phyloP scores from a whole-genome alignment of 2,888 invertebrate species.

The Troides aeacus region DNA sequence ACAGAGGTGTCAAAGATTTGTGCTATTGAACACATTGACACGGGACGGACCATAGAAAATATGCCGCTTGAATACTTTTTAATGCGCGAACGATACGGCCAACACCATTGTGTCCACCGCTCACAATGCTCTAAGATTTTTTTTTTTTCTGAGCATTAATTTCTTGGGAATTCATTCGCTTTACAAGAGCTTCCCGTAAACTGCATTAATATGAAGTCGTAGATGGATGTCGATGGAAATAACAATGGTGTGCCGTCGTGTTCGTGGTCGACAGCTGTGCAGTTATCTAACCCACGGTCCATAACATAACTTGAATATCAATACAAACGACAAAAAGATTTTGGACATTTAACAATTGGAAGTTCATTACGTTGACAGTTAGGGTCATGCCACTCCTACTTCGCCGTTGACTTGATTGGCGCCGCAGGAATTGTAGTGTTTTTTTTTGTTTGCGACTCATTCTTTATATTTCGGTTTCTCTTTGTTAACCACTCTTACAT shows the following conservation, averaged over 20 bases:
- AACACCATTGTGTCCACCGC: constrained; percentile 63
- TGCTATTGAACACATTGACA: constrained; percentile 61
- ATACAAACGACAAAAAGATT: constrained; percentile 64
- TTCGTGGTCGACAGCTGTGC: constrained; percentile 74
- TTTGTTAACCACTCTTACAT: constrained; percentile 63
- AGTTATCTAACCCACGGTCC: constrained; percentile 55
- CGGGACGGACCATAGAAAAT: constrained; percentile 61
- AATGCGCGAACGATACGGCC: constrained; percentile 79
- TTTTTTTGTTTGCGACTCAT: constrained; percentile 50
- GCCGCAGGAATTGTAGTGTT: constrained; percentile 50
- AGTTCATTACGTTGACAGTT: constrained; percentile 62
- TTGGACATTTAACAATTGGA: constrained; percentile 64
- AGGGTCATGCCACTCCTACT: constrained; percentile 63
- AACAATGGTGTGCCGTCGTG: constrained; percentile 68
- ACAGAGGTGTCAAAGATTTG: constrained; percentile 69
- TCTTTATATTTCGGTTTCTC: constrained; percentile 51
- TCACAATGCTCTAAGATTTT: constrained; percentile 62
- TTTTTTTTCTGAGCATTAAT: constrained; percentile 62
- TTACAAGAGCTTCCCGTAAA: constrained; percentile 74
- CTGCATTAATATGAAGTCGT: constrained; percentile 79
- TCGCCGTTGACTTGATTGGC: constrained; percentile 51
- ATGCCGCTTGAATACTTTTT: constrained; percentile 80
- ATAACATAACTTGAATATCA: constrained; percentile 69
- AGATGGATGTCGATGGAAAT: constrained; percentile 41
- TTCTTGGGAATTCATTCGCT: constrained; percentile 69